phyloP scores from a whole-genome alignment of 2,888 invertebrate genomes.

The Tetramorium bicarinatum region DNA sequence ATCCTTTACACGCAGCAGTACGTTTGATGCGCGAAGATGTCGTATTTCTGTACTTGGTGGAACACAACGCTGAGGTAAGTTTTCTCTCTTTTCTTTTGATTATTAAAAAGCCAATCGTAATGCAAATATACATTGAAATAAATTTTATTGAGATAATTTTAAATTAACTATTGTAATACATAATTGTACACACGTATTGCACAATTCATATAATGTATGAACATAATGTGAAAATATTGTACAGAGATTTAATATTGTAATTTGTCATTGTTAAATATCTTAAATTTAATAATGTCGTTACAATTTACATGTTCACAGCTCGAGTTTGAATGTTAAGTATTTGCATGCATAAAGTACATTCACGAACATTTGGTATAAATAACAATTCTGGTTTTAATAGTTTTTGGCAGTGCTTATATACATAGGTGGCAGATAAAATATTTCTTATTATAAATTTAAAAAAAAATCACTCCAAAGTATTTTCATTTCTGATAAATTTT shows the following conservation, averaged over 20 bases:
- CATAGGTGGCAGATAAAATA: background rate
- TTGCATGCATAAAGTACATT: constrained; percentile 12
- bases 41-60: constrained; percentile 96
- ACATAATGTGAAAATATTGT: constrained; percentile 26
- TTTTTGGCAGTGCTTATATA: background rate
- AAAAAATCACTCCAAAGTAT: background rate
- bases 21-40: constrained; percentile 96
- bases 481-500: background rate
- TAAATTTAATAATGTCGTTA: constrained; percentile 37
- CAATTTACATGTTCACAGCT: constrained; percentile 42
- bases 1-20: constrained; percentile 96
- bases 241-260: constrained; percentile 3
- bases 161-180: constrained; percentile 5
- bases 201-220: constrained; percentile 16
- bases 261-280: constrained; percentile 24
- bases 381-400: background rate
- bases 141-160: constrained; percentile 17
- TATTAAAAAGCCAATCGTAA: constrained; percentile 13
- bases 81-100: background rate
- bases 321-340: constrained; percentile 49
- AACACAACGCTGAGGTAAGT: constrained; percentile 95
- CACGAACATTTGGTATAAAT: constrained; percentile 9
- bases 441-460: background rate
- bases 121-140: background rate
- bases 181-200: background rate